A percentile compares a stretch with the other conserved stretches of the same genome.
These are phyloP conservation scores for Heliconius melpomene DNA, from an alignment of 1,140 invertebrate genomes.

Conservation along the genomic window DNA sequence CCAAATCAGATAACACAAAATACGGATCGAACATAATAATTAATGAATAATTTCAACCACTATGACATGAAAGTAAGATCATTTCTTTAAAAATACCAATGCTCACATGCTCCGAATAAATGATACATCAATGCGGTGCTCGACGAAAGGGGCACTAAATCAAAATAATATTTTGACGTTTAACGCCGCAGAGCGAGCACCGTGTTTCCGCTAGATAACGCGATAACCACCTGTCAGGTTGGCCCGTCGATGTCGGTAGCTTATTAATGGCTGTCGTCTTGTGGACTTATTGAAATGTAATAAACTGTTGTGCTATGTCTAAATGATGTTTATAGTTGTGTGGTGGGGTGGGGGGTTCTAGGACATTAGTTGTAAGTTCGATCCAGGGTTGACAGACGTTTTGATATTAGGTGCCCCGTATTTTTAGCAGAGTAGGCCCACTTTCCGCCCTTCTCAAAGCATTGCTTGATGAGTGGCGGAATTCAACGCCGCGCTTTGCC, in stretches of 20 bases:
- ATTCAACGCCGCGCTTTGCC: too few species aligned
- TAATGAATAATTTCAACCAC: constrained; percentile 74
- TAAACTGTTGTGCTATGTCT: neutral
- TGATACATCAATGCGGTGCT: constrained; percentile 79
- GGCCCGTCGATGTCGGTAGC: constrained; percentile 77
- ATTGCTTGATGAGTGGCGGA: too few species aligned
- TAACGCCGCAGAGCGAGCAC: constrained; percentile 61
- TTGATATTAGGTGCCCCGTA: constrained; percentile 10
- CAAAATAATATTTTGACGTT: constrained; percentile 78
- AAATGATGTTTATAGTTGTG: neutral
- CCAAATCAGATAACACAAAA: constrained; percentile 73
- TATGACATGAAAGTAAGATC: constrained; percentile 79
- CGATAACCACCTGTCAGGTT: constrained; percentile 75
- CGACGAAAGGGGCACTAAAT: constrained; percentile 73
- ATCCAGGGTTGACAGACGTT: too few species aligned
- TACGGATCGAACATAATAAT: constrained; percentile 70
- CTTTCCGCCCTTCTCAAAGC: too few species aligned
- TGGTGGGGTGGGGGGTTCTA: neutral
- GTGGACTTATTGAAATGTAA: constrained; percentile 56
- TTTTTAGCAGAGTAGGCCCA: too few species aligned
- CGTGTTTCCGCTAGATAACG: constrained; percentile 73
- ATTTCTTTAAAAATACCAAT: constrained; percentile 72
- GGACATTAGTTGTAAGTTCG: too few species aligned
- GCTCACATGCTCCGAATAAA: constrained; percentile 75
- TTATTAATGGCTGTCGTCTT: constrained; percentile 70